phyloP scores from a whole-genome alignment of 2,888 invertebrate genomes.

The Yponomeuta plumbellus region DNA sequence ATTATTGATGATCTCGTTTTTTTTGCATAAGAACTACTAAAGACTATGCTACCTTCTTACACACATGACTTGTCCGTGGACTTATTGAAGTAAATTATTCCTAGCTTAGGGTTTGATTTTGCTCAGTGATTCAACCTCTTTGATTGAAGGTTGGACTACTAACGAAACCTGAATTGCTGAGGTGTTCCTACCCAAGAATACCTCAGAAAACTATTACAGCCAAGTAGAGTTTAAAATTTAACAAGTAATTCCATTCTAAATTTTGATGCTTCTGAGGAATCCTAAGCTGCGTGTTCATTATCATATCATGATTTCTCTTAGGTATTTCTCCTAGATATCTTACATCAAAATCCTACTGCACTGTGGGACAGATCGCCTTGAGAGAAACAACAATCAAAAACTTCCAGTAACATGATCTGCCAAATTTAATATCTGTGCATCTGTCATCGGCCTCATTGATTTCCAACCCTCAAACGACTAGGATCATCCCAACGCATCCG shows the following conservation, averaged over 20 bases:
- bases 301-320: too few relatives aligned
- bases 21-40: background rate
- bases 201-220: too few relatives aligned
- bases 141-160: too few relatives aligned
- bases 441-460: constrained; percentile 67
- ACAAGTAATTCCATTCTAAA: too few relatives aligned
- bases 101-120: too few relatives aligned
- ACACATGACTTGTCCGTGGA: background rate
- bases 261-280: too few relatives aligned
- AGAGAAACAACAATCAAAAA: background rate
- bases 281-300: too few relatives aligned
- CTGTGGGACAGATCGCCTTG: background rate
- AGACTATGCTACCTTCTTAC: background rate
- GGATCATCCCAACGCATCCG: constrained; percentile 32
- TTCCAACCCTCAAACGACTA: constrained; percentile 44
- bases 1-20: background rate
- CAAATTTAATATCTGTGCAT: constrained; percentile 49
- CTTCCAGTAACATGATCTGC: constrained; percentile 11
- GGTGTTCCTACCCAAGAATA: too few relatives aligned
- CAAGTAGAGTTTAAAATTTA: too few relatives aligned
- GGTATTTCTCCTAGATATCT: background rate
- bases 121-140: too few relatives aligned
- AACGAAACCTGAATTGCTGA: too few relatives aligned
- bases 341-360: background rate
- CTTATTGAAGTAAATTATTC: too few relatives aligned